These are phyloP conservation scores for Malurus alboscapulatus DNA, from an alignment of 2,113 vertebrate genomes.

Conservation along the genomic window DNA sequence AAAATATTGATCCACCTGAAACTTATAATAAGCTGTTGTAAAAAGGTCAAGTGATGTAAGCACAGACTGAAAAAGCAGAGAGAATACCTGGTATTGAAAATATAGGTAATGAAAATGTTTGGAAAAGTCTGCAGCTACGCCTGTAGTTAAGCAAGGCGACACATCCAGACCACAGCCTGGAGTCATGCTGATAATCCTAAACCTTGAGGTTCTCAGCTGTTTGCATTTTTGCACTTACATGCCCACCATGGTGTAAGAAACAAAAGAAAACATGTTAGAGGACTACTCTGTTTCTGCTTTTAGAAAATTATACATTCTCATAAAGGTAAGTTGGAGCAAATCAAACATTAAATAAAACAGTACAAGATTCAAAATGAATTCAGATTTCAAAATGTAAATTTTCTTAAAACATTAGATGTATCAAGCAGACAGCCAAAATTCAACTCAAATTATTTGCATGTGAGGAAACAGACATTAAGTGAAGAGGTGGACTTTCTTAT, in stretches of 20 bases:
- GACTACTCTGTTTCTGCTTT: background rate
- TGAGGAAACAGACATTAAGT: background rate
- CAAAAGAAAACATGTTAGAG: fast-evolving
- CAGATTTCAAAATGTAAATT: background rate
- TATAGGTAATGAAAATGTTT: background rate
- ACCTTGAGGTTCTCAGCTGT: fast-evolving
- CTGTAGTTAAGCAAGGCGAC: background rate
- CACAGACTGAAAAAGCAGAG: background rate
- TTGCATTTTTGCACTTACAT: background rate
- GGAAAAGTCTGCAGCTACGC: fast-evolving
- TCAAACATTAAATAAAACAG: fast-evolving
- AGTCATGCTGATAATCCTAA: background rate
- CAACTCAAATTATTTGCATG: background rate
- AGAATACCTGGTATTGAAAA: background rate
- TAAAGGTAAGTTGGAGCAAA: background rate
- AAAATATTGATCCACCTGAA: background rate
- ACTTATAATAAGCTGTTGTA: background rate
- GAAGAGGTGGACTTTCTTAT: background rate
- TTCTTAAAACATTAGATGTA: background rate
- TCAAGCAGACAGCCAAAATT: background rate
- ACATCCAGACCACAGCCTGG: background rate
- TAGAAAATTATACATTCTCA: background rate
- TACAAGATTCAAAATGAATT: background rate
- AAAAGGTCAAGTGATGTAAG: background rate
- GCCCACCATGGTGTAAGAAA: background rate